These are phyloP conservation scores for Odontothrips loti DNA, from an alignment of 2,888 invertebrate species.

Conservation along the genomic window DNA sequence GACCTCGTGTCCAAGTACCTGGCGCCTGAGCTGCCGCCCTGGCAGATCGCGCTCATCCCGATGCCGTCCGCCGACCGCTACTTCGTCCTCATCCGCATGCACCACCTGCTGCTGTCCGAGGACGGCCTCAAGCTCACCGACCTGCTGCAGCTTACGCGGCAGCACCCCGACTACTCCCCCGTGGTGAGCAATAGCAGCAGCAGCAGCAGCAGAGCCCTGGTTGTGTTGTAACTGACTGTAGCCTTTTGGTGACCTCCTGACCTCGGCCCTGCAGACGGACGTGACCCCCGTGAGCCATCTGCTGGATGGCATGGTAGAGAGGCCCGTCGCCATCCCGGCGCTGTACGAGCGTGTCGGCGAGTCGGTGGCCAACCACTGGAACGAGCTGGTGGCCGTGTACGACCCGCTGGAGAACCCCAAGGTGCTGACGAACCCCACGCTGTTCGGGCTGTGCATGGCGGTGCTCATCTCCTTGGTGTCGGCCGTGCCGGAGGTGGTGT, in stretches of 20 bases:
- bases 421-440: conserved; percentile 1
- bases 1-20: conserved; percentile 73
- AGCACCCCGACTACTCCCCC: not conserved
- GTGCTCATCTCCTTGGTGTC: conserved; percentile 32
- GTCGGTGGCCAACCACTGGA: conserved; percentile 69
- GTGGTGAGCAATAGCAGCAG: no score
- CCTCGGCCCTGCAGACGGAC: not conserved
- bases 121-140: conserved; percentile 70
- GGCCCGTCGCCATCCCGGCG: conserved; percentile 35
- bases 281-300: not conserved
- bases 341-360: conserved; percentile 64
- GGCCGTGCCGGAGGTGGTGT: conserved; percentile 16
- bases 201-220: no score
- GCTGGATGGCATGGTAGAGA: conserved; percentile 17
- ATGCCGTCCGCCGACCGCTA: conserved; percentile 53
- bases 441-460: not conserved
- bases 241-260: not conserved
- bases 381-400: conserved; percentile 71
- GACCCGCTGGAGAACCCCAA: conserved; percentile 70
- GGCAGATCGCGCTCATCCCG: conserved; percentile 75
- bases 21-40: conserved; percentile 66
- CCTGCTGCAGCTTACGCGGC: conserved; percentile 50
- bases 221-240: not conserved
- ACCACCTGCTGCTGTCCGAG: conserved; percentile 70
- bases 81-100: conserved; percentile 66